Base-by-base conservation (phyloP, 2,888 invertebrate species). In the Penaeus monodon region DNA sequence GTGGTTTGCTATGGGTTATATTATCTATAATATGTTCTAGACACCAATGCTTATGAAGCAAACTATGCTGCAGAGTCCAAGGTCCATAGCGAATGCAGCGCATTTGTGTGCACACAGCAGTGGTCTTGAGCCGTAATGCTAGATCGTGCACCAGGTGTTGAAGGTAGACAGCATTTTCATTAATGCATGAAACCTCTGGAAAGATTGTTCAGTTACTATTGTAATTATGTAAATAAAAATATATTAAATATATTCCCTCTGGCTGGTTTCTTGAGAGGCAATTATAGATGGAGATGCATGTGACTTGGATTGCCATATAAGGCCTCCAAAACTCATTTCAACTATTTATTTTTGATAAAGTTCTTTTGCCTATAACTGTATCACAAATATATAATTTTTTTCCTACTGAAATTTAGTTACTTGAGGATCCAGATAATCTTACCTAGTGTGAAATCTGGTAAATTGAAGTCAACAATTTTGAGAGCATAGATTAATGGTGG, bases 31-130 rank as follows among this genome's bases (percentile, higher is more conserved):
- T 94, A 90, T 95, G 93, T 86, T 95, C 93, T 68, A 97, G 91
- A 78, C 93, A 94, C 96, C 97, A 98, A 91, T 98, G 96, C 92
- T 97, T 96, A 68, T 95, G 93, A 33, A 99, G 92, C 29, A 99
- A 92, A 0, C 98, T 95, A 91, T 96, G 93, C 0, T 96, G 94
- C 6, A 96, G 91, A 7, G 94, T 94, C 92, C 99, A 99, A 91
- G 95, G 95, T 38, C 97, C 98, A 91, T 96, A 96, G 77, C 97
- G 94, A 27, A 97, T 94, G 91, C 98, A 96, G 89, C 96, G 95
- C 14, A 98, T 93, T 20, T 94, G 95, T 0, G 95, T 95, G 91
- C 97, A 97, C 90, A 96, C 95, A 0, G 99, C 98, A 0, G 95
- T 94, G 2, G 96, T 95, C 91, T 95, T 95, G 68, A 98, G 92